phyloP scores from a whole-genome alignment of 2,797 vertebrate species.

The Melanotaenia trifasciata region DNA sequence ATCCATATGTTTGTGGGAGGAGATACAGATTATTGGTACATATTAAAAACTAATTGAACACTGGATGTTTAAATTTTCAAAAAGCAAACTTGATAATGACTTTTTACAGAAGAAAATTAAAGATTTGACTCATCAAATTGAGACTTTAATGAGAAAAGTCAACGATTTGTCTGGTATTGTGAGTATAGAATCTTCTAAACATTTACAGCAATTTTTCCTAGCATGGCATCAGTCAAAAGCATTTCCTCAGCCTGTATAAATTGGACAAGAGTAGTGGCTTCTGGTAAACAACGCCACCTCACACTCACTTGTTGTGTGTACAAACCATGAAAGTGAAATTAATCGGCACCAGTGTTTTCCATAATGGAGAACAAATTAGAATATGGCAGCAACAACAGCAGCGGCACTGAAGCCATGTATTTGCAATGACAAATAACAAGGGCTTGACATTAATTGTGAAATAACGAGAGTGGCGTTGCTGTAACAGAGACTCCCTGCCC shows the following conservation, averaged over 20 bases:
- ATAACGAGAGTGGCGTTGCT: conserved; percentile 79
- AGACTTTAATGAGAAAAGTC: neutral
- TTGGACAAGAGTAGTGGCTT: conserved; percentile 61
- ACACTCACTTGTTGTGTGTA: conserved; percentile 80
- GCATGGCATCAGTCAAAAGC: conserved; percentile 39
- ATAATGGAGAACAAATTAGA: conserved; percentile 88
- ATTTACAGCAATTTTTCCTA: neutral
- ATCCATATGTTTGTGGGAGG: neutral
- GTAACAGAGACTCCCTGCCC: conserved; percentile 72
- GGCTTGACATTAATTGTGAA: conserved; percentile 86
- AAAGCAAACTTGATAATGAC: neutral
- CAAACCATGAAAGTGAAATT: conserved; percentile 85
- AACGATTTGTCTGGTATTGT: neutral
- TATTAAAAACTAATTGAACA: neutral
- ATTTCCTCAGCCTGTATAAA: conserved; percentile 47
- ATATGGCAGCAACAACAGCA: conserved; percentile 83
- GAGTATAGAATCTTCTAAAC: conserved; percentile 3
- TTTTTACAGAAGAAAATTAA: neutral
- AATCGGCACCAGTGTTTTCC: conserved; percentile 85
- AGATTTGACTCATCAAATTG: too few relatives aligned
- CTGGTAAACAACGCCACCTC: conserved; percentile 79
- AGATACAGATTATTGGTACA: neutral
- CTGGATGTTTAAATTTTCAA: neutral
- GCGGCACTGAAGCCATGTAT: conserved; percentile 72
- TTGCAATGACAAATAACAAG: conserved; percentile 84